Conservation (phyloP, 2,113 vertebrate genomes). For the Protomyctophum bolini region DNA sequence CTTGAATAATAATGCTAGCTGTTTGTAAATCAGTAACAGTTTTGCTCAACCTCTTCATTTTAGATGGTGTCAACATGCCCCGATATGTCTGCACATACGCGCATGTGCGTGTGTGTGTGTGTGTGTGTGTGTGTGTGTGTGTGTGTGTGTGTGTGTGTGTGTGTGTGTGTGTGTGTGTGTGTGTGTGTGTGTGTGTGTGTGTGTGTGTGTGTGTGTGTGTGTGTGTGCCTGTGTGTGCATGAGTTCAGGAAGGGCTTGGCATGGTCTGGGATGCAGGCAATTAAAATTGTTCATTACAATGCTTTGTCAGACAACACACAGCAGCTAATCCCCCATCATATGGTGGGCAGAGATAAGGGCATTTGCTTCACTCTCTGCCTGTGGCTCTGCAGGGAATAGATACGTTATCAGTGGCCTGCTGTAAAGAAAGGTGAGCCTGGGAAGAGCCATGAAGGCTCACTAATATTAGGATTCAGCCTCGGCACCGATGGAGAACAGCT, state of each 20-base stretch:
- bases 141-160: background rate
- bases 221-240: background rate
- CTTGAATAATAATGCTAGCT: constrained; percentile 27
- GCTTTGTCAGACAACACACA: constrained; percentile 71
- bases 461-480: constrained; percentile 45
- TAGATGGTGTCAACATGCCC: constrained; percentile 37
- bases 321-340: constrained; percentile 73
- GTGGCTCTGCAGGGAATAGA: constrained; percentile 63
- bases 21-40: constrained; percentile 32
- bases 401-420: constrained; percentile 62
- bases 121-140: constrained; percentile 15
- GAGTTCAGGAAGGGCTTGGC: constrained; percentile 42
- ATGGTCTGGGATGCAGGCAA: constrained; percentile 60
- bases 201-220: constrained; percentile 2
- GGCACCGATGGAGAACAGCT: constrained; percentile 8
- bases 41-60: constrained; percentile 44
- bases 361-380: constrained; percentile 52
- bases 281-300: constrained; percentile 75
- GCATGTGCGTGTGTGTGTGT: background rate
- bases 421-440: constrained; percentile 60
- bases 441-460: constrained; percentile 27
- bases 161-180: background rate
- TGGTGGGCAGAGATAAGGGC: constrained; percentile 71
- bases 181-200: constrained; percentile 18
- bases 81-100: constrained; percentile 14